Base-by-base conservation (phyloP, 1,140 invertebrate species). In the Aphidius ervi region DNA sequence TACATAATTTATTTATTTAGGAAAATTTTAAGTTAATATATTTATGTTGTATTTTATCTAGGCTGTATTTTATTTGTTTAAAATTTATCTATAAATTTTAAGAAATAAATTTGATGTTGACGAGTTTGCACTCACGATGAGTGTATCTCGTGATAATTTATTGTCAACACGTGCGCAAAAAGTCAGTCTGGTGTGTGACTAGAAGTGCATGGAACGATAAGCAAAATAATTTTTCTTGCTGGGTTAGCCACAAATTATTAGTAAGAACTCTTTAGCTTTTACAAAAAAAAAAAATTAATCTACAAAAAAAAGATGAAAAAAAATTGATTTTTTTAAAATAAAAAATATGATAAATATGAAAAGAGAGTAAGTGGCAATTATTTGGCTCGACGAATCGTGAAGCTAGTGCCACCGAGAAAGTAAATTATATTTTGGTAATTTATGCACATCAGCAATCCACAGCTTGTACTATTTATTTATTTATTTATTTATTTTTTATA, bases 81-180 rank as follows among this genome's bases (percentile, higher is more conserved):
- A 9, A 10, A 16, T 49, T 49, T 8, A 5, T 46, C 20, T 6
- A 6, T n/a, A 46, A 20, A 8, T 37, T 20, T 47, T 46, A 1
- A 41, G 23, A 56, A 23, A 39, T 46, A 31, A 16, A 46, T 31
- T 6, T 9, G 39, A 41, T 31, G 53, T 20, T 31, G 49, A 10
- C n/a, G 52, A 54, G 40, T 54, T 54, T 52, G 53, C 46, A 37
- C 59, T 52, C 16, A 50, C 40, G 53, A 56, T 46, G 54, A 39
- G 59, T 37, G 10, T 41, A 43, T 53, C 40, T 37, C 8, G 31
- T 41, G 23, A 20, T 41, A 62, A 62, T 62, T 62, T 62, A 62
- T 62, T 48, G 60, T 62, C 55, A 62, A 43, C 60, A 62, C 60
- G 55, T 62, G 60, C 56, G 47, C 45, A 49, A 40, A 16, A 50